These are phyloP conservation scores for Palloptera scutellata DNA, from an alignment of 2,888 invertebrate genomes.

Conservation along the genomic window DNA sequence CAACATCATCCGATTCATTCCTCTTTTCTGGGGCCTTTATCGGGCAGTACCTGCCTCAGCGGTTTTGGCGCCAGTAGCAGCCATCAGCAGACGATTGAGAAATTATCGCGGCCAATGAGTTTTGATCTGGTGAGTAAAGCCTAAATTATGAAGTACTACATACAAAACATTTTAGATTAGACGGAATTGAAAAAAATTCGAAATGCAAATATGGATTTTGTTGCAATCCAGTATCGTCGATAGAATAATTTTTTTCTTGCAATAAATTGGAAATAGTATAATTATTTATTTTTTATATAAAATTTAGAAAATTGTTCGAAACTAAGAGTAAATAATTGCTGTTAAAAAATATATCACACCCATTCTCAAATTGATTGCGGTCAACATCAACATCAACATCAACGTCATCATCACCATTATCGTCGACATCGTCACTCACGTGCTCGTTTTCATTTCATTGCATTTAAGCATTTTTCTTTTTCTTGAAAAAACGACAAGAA, in stretches of 20 bases:
- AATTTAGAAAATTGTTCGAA: neutral
- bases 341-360: too few relatives aligned
- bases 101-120: slow-evolving; percentile 71
- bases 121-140: slow-evolving; percentile 74
- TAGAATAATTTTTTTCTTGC: slow-evolving; percentile 7
- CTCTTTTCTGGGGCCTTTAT: slow-evolving; percentile 43
- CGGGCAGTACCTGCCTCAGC: slow-evolving; percentile 38
- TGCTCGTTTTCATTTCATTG: neutral
- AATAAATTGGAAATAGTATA: neutral
- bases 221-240: too few relatives aligned
- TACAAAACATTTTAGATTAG: too few relatives aligned
- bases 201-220: too few relatives aligned
- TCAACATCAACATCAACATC: neutral
- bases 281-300: slow-evolving; percentile 19
- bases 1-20: slow-evolving; percentile 47
- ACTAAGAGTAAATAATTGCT: neutral
- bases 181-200: too few relatives aligned
- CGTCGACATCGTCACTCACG: neutral
- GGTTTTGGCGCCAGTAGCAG: slow-evolving; percentile 31
- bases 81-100: slow-evolving; percentile 58
- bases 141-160: too few relatives aligned
- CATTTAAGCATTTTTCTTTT: slow-evolving; percentile 30
- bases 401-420: neutral
- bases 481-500: slow-evolving; percentile 41
- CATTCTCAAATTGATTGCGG: too few relatives aligned